phyloP scores from a whole-genome alignment of 1,140 invertebrate genomes.

The Dreissena rostriformis region DNA sequence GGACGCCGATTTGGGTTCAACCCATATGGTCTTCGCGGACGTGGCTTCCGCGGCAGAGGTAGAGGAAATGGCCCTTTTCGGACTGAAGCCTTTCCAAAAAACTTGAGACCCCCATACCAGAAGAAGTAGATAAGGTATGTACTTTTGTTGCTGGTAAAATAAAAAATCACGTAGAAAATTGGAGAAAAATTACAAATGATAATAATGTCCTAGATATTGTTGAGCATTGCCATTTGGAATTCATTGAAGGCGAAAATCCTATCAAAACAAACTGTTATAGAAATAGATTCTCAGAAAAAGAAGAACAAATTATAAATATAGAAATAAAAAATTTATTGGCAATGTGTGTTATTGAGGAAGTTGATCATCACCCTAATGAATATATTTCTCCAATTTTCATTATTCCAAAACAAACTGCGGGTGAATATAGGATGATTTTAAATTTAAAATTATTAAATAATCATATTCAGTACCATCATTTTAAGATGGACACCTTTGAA shows the following conservation, averaged over 20 bases:
- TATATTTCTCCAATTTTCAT: slow-evolving; percentile 41
- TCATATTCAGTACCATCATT: slow-evolving; percentile 33
- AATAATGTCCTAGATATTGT: slow-evolving; percentile 26
- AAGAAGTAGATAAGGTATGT: slow-evolving; percentile 9
- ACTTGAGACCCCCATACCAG: not conserved
- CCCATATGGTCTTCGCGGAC: not conserved
- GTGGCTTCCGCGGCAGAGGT: slow-evolving; percentile 8
- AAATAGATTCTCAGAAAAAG: slow-evolving; percentile 31
- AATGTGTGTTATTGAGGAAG: slow-evolving; percentile 42
- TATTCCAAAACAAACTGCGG: slow-evolving; percentile 12
- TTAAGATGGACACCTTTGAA: slow-evolving; percentile 38
- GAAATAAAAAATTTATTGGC: slow-evolving; percentile 41
- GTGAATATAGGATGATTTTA: slow-evolving; percentile 2
- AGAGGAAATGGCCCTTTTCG: not conserved
- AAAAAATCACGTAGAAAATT: slow-evolving; percentile 34
- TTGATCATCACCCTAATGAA: slow-evolving; percentile 17
- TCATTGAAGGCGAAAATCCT: slow-evolving; percentile 12
- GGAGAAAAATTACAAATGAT: slow-evolving; percentile 48
- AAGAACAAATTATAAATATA: slow-evolving; percentile 26
- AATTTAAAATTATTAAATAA: slow-evolving; percentile 24
- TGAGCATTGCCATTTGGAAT: slow-evolving; percentile 39
- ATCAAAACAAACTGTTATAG: slow-evolving; percentile 11
- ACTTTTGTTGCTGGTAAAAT: slow-evolving; percentile 28
- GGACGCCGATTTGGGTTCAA: slow-evolving; percentile 11
- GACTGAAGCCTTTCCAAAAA: slow-evolving; percentile 18